Evolutionary conservation across 2,888 invertebrate genomes (phyloP), one percentile per base, ranked within the genome.

Genomic region (Halictus quadricinctus): DNA sequence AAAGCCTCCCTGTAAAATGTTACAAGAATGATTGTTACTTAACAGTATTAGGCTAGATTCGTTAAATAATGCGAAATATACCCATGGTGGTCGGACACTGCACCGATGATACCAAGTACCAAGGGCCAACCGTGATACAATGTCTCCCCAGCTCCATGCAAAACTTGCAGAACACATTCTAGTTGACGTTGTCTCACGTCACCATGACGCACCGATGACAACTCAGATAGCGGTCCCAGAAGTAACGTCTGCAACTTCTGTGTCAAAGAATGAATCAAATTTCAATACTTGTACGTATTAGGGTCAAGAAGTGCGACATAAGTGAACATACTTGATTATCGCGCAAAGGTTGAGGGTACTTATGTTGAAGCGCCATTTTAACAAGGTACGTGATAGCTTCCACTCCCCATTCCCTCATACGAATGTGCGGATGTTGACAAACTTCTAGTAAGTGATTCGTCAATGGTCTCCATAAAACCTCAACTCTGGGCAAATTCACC

Each of bases 321-420:
- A 64, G 18, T 64, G 29, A 8, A 79, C 92, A 92, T 93, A 97
- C 98, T 95, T 98, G 97, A 92, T 98, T 98, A 90, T 98, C 97
- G 76, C 97, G 96, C 1, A 97, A 95, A 0, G 98, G 98, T 85
- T 97, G 96, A 18, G 96, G 96, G 94, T 98, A 98, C 93, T 98
- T 98, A 93, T 97, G 97, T 89, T 97, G 97, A 88, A 99, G 96
- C 3, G 99, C 98, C 0, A 98, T 97, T 94, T 98, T 98, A 0
- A 99, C 98, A 73, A 99, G 95, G 93, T 98, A 98, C 0, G 99
- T 99, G 79, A 99, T 97, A 0, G 99, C 99, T 95, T 99, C 99
- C 0, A 99, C 99, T 0, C 99, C 99, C 99, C 99, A 99, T 94
- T 99, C 99, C 60, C 99, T 95, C 98, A 99, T 98, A 87, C 98